Evolutionary conservation across 2,797 vertebrate species (phyloP), one percentile per base, ranked within the genome.

Genomic region (Lycodopsis pacificus): DNA sequence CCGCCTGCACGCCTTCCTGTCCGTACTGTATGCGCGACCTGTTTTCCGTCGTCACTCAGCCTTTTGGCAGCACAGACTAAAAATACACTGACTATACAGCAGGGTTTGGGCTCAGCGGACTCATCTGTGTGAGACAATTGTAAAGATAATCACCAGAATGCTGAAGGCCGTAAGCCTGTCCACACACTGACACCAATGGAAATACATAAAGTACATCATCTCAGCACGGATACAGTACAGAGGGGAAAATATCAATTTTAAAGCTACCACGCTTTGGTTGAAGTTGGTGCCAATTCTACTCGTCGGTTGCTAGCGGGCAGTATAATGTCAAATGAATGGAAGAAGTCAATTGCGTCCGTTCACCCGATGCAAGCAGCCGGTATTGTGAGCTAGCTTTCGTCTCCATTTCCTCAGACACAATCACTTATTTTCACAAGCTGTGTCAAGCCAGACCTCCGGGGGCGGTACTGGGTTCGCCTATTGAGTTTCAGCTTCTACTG

Each of bases 401-500:
- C 49, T 71, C 69, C 4, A 1, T 72, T 78, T 67, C 34, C 72
- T 61, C 11, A 53, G 17, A 74, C 40, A 49, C 56, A 58, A 76
- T 77, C 65, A 54, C 8, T 57, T 70, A 14, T 80, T 86, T 58
- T 82, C 20, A 71, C 40, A 34, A 69, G 56, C 44, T 36, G 22
- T 71, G 62, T 71, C 48, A 61, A 54, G 32, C 32, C 65, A 49
- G 44, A 66, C 62, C 65, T 64, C 3, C 7, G 44, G 34, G 64
- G 57, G 63, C 76, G 58, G 73, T 40, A 6, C 13, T 0, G 44
- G 4, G 17, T 32, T 25, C 22, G n/a, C 3, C 6, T 67, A 76
- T 85, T 19, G 0, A 20, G 54, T 84, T 83, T 84, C 71, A 73
- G 48, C 34, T 53, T 66, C 76, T 61, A 6, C 71, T 73, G 65